Evolutionary conservation across 2,888 invertebrate genomes (phyloP), one percentile per base, ranked within the genome.

Genomic region (Drosophila rellima): DNA sequence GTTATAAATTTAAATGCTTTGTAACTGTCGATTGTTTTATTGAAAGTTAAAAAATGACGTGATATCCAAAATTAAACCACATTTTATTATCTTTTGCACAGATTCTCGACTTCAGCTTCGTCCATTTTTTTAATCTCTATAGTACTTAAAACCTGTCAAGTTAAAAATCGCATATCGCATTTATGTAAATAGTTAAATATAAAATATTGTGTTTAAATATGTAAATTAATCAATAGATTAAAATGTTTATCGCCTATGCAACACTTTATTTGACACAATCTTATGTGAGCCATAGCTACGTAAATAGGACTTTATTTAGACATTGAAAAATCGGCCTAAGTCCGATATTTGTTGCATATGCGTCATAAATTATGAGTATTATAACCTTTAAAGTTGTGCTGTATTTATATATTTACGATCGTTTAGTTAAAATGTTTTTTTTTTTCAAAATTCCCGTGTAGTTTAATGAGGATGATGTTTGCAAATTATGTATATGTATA

Each of bases 391-490:
- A 62, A 73, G 54, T 60, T 73, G 73, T 74, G 74, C 54, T 61
- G 64, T 65, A 65, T 61, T 61, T 65, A 65, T 70, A 60, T 52
- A 74, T 69, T 70, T 62, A 60, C 47, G 62, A 74, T 42, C 54
- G 69, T 57, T 68, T 47, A 15, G 68, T 68, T 59, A 73, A 73
- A 42, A 45, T 51, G 51, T 44, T 45, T 56, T 55, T 54, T 39
- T 48, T 55, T 68, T 23, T 59, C 65, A 70, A 62, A 66, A 65
- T 61, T 33, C 42, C 50, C 39, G 66, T 74, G 70, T 74, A 40
- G 64, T 70, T 59, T 63, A 50, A 75, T 75, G 62, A 61, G 35
- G 51, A 71, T 71, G 70, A 74, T 74, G 69, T 69, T 74, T 74
- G 69, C 74, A 74, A 69, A 74, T 26, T 60, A 33, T 56, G 33